phyloP scores from a whole-genome alignment of 2,113 vertebrate species.

The Oplegnathus fasciatus region DNA sequence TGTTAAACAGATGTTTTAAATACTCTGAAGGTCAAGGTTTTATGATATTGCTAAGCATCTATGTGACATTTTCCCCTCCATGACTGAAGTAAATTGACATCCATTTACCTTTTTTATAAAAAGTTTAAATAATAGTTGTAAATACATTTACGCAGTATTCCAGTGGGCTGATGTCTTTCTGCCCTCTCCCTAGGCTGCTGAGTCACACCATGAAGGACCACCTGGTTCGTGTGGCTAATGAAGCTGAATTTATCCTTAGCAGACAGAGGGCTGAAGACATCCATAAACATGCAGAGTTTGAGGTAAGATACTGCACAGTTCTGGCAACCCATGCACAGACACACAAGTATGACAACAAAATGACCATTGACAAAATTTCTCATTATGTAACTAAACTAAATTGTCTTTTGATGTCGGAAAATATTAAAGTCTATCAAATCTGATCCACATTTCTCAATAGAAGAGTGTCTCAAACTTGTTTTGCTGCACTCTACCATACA shows the following conservation, averaged over 20 bases:
- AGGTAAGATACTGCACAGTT: constrained; percentile 85
- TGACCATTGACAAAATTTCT: background rate
- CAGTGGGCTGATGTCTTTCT: constrained; percentile 31
- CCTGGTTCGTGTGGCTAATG: constrained; percentile 97
- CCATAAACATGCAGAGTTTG: constrained; percentile 97
- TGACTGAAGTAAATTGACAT: background rate
- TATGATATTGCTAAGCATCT: constrained; percentile 4
- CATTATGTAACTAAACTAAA: background rate
- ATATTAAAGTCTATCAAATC: background rate
- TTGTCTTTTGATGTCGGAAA: background rate
- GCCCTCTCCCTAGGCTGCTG: constrained; percentile 86
- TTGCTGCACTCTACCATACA: background rate
- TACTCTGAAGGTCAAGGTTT: constrained; percentile 17
- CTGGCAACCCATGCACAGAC: background rate
- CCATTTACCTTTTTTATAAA: background rate
- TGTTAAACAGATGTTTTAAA: constrained; percentile 55
- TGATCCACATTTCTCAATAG: background rate
- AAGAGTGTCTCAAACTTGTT: background rate
- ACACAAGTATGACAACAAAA: background rate
- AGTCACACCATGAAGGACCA: constrained; percentile 99
- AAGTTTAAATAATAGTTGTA: background rate
- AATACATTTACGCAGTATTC: background rate
- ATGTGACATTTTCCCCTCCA: background rate
- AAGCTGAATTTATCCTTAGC: constrained; percentile 98
- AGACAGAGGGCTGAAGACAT: constrained; percentile 97